phyloP scores from a whole-genome alignment of 2,113 vertebrate species.

The Oceanites oceanicus region DNA sequence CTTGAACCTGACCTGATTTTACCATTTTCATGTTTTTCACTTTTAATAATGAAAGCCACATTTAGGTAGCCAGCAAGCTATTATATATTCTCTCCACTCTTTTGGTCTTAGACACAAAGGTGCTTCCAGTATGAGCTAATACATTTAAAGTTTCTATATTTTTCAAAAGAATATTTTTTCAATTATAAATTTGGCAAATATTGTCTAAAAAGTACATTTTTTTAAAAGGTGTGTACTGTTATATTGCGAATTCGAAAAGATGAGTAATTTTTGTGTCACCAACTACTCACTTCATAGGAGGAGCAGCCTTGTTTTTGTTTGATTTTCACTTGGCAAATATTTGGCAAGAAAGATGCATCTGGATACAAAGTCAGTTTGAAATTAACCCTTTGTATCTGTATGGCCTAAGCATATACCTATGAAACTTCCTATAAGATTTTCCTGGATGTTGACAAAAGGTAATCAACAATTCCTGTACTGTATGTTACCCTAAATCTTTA shows the following conservation, averaged over 20 bases:
- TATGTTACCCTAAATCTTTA: not conserved
- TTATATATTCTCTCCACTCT: not conserved
- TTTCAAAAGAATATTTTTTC: not conserved
- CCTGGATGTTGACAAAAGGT: not conserved
- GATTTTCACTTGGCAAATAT: not conserved
- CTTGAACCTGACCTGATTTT: not conserved
- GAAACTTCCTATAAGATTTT: not conserved
- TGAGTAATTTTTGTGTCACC: not conserved
- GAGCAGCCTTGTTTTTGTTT: not conserved
- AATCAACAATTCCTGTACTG: not conserved
- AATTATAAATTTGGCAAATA: not conserved
- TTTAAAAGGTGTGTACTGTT: not conserved
- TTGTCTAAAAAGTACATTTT: not conserved
- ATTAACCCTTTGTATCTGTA: not conserved
- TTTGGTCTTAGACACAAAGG: not conserved
- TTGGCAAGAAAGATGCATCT: not conserved
- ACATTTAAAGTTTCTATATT: not conserved
- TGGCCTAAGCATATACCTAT: not conserved
- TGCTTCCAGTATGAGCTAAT: not conserved
- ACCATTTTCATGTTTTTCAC: not conserved
- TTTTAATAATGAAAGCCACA: not conserved
- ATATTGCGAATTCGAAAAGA: not conserved
- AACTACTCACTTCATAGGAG: not conserved
- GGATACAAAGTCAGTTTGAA: not conserved
- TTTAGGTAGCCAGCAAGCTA: not conserved